Conservation (phyloP, 2,113 vertebrate species). For the Sebastes schlegelii region DNA sequence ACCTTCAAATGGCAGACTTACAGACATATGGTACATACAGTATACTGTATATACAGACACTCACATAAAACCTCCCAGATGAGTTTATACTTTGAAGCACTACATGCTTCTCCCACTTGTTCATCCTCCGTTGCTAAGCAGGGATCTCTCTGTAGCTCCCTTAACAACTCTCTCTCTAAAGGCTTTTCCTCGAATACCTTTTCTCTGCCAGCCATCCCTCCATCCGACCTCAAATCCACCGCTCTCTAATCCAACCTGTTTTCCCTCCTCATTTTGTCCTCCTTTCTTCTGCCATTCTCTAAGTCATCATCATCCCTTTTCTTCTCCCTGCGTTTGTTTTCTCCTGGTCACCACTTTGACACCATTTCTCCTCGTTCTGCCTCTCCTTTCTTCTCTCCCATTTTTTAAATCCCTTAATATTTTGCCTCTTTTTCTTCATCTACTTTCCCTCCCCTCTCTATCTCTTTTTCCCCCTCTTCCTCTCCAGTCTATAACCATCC, state of each 20-base stretch:
- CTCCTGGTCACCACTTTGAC: constrained; percentile 2
- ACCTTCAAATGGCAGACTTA: constrained; percentile 25
- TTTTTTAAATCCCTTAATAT: neutral
- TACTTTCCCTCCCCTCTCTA: neutral
- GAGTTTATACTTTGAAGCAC: constrained; percentile 59
- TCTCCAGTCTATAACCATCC: constrained; percentile 3
- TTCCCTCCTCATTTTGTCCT: neutral
- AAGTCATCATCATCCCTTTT: neutral
- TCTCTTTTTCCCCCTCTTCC: neutral
- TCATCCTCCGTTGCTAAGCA: constrained; percentile 29
- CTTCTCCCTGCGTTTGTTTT: neutral
- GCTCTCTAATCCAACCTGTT: constrained; percentile 20
- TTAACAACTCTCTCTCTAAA: constrained; percentile 39
- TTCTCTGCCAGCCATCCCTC: constrained; percentile 28
- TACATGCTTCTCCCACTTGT: constrained; percentile 49
- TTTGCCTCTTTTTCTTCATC: constrained; percentile 1
- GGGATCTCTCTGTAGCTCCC: constrained; percentile 36
- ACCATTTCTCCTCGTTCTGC: neutral
- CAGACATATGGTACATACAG: constrained; percentile 3
- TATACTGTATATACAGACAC: constrained; percentile 10
- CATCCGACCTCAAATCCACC: constrained; percentile 11
- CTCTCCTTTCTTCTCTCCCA: too few species aligned
- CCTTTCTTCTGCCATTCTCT: neutral
- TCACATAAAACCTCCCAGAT: constrained; percentile 34
- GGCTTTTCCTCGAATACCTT: constrained; percentile 21